Percentiles rank a stretch among this genome's conserved stretches.
Conservation (phyloP, 2,888 invertebrate species). For the Trissolcus japonicus region DNA sequence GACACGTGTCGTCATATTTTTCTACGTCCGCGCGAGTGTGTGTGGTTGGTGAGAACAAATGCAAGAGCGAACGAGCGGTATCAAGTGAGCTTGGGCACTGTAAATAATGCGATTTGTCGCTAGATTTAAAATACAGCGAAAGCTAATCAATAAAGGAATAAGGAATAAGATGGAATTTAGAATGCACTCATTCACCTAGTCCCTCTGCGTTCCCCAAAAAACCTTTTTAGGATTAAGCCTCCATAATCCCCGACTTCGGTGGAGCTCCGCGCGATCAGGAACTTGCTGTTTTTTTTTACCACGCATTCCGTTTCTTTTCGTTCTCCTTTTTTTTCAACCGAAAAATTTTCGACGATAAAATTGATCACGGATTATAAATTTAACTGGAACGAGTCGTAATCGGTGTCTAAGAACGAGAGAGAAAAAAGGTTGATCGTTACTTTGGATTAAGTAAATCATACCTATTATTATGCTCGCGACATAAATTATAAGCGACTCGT, state of each 20-base stretch:
- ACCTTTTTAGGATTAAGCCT: constrained; percentile 38
- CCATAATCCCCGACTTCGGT: constrained; percentile 33
- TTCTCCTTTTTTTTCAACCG: not conserved
- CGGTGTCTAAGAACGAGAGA: not conserved
- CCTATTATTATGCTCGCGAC: too few relatives aligned
- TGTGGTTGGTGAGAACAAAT: constrained; percentile 26
- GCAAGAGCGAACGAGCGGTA: constrained; percentile 32
- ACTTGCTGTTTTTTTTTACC: too few relatives aligned
- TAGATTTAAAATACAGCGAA: constrained; percentile 58
- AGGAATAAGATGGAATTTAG: constrained; percentile 46
- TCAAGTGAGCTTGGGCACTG: constrained; percentile 47
- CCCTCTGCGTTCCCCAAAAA: constrained; percentile 29
- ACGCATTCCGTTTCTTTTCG: too few relatives aligned
- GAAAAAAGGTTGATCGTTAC: too few relatives aligned
- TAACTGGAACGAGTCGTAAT: constrained; percentile 30
- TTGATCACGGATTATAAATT: constrained; percentile 31
- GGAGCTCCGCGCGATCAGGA: not conserved
- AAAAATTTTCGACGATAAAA: constrained; percentile 18
- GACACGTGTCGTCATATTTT: constrained; percentile 72
- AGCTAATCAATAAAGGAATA: constrained; percentile 57
- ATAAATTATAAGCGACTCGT: too few relatives aligned
- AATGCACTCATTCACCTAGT: constrained; percentile 42
- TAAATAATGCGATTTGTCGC: constrained; percentile 57
- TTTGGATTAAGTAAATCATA: too few relatives aligned
- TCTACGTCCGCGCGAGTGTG: constrained; percentile 67